Evolutionary conservation across 2,888 invertebrate species (phyloP), one percentile per base, ranked within the genome.

Genomic region (Scaptomyza reducta): DNA sequence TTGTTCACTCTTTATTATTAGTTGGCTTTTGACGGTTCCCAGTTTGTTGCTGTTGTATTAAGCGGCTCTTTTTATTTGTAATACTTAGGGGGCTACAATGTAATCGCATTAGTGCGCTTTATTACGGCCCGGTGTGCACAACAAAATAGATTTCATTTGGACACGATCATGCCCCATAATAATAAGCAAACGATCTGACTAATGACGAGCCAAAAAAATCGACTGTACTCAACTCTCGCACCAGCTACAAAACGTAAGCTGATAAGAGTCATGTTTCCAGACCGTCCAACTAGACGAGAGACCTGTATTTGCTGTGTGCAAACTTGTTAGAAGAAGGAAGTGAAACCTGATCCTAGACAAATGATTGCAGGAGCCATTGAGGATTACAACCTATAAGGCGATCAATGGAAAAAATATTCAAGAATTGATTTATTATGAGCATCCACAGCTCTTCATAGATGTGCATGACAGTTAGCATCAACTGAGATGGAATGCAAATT

Each of bases 111-210:
- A 87, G 70, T 72, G 66, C 22, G 65, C 77, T 74, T 75, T 79
- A 87, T 71, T 54, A 65, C 85, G 67, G 35, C 31, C 33, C 70
- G 42, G 33, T 50, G 35, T 33, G 56, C 65, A 64, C 53, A 59
- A 72, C 62, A 78, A 87, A 76, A 83, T 79, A 76, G 82, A 87
- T 87, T 87, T 83, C 70, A 83, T 83, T 83, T 85, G 72, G 88
- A 83, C 88, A 87, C 83, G 83, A 87, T 83, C 86, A 86, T 87
- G 82, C 63, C 60, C 72, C 77, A 72, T 87, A 85, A 83, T 79
- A 69, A 74, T 69, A 79, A 74, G 82, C 61, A 73, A 80, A 76
- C 70, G 83, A 82, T 76, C 79, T 70, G 49, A 50, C 77, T 86
- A 87, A 81, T 81, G 81, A 84, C 87, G 59, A 66, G 64, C 60